phyloP scores from a whole-genome alignment of 2,888 invertebrate species.

The Eilema sororculum region DNA sequence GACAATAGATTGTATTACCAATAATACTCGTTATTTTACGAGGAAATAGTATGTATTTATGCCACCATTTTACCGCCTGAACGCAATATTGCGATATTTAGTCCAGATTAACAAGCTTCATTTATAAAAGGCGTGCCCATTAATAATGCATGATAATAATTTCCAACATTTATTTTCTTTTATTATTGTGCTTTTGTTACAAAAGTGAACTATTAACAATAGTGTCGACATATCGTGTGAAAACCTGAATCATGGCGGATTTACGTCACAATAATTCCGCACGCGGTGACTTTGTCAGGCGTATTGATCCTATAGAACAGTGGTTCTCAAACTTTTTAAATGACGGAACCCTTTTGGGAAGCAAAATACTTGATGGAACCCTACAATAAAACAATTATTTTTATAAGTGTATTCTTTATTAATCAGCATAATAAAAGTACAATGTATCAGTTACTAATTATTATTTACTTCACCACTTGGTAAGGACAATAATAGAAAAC shows the following conservation, averaged over 20 bases:
- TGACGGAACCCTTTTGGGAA: too few species aligned
- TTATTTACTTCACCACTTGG: too few species aligned
- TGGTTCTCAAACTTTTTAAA: too few species aligned
- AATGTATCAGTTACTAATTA: too few species aligned
- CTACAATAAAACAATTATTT: too few species aligned
- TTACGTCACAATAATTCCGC: slow-evolving; percentile 54
- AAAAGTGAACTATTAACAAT: slow-evolving; percentile 41
- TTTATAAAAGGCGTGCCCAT: slow-evolving; percentile 39
- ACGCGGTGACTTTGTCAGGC: slow-evolving; percentile 63
- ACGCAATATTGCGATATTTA: slow-evolving; percentile 35
- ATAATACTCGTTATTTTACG: slow-evolving; percentile 28
- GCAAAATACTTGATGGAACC: too few species aligned
- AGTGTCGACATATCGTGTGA: slow-evolving; percentile 61
- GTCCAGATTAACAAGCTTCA: slow-evolving; percentile 41
- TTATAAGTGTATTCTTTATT: too few species aligned
- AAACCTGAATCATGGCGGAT: slow-evolving; percentile 56
- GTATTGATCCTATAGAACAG: slow-evolving; percentile 63
- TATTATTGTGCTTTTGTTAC: slow-evolving; percentile 30
- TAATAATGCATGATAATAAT: slow-evolving; percentile 41
- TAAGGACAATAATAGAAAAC: too few species aligned
- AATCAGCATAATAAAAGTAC: too few species aligned
- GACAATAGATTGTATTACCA: slow-evolving; percentile 26
- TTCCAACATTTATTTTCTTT: slow-evolving; percentile 36
- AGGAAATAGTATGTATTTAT: slow-evolving; percentile 34
- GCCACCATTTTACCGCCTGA: slow-evolving; percentile 24